phyloP scores from a whole-genome alignment of 2,888 invertebrate species.

The Catocala sponsa region DNA sequence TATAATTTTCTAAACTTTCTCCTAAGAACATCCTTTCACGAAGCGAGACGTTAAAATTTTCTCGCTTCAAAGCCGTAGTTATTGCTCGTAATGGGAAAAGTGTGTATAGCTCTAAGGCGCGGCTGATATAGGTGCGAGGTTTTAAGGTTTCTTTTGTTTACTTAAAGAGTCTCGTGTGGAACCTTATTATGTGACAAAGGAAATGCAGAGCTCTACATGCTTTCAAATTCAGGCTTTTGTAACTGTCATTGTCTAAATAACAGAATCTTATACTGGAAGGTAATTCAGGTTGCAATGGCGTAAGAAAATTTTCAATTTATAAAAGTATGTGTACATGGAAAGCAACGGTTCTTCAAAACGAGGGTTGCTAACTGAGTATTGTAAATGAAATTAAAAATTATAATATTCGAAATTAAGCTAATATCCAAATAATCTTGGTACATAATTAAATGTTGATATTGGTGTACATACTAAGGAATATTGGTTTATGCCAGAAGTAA shows the following conservation, averaged over 20 bases:
- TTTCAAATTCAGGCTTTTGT: background rate
- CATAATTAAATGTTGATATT: no score
- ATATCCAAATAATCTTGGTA: no score
- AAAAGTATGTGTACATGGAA: no score
- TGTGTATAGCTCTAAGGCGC: constrained; percentile 13
- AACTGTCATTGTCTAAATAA: no score
- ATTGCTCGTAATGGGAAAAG: constrained; percentile 12
- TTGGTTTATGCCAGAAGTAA: no score
- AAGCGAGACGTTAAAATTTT: constrained; percentile 18
- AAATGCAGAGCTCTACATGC: background rate
- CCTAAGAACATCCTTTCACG: background rate
- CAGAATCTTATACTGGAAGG: background rate
- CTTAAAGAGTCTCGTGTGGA: constrained; percentile 9
- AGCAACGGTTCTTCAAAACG: no score
- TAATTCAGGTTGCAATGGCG: background rate
- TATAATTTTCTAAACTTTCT: constrained; percentile 23
- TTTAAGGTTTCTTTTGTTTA: constrained; percentile 9
- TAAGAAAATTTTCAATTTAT: background rate
- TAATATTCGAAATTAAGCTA: no score
- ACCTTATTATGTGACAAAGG: constrained; percentile 13
- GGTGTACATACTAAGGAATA: no score
- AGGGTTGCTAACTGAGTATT: no score
- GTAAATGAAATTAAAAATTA: no score
- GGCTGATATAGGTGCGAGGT: constrained; percentile 11
- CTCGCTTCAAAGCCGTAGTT: constrained; percentile 24